phyloP scores from a whole-genome alignment of 2,888 invertebrate genomes.

The Morpho deidamia region DNA sequence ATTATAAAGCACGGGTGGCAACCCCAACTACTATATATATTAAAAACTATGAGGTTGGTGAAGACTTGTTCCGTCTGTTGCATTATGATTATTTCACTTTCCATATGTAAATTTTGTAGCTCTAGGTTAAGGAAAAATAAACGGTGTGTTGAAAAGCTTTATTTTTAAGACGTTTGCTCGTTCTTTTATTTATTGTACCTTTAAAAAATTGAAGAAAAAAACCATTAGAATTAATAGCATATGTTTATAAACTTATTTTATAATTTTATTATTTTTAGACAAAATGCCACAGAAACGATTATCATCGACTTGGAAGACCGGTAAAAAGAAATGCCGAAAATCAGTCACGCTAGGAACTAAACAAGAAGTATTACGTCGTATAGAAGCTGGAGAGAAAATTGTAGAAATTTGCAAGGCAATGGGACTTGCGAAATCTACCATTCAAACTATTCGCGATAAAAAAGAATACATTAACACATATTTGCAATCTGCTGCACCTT shows the following conservation, averaged over 20 bases:
- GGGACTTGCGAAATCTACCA: not conserved
- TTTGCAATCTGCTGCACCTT: not conserved
- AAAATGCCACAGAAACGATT: not conserved
- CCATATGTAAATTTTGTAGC: too few species aligned
- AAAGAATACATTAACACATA: not conserved
- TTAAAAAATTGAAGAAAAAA: too few species aligned
- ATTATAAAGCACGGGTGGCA: too few species aligned
- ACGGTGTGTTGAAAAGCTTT: too few species aligned
- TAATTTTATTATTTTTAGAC: not conserved
- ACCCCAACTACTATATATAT: too few species aligned
- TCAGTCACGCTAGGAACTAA: not conserved
- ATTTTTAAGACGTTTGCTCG: too few species aligned
- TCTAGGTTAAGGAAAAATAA: too few species aligned
- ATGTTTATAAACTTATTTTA: not conserved
- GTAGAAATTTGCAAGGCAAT: not conserved
- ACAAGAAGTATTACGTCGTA: not conserved
- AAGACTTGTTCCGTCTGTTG: too few species aligned
- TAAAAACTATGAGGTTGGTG: too few species aligned
- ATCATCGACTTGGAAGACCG: not conserved
- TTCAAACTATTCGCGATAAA: not conserved
- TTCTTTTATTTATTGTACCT: too few species aligned
- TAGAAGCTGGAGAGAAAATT: not conserved
- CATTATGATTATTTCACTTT: too few species aligned
- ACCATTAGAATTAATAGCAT: too few species aligned
- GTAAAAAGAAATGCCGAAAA: not conserved